Evolutionary conservation across 2,113 vertebrate species (phyloP).

Genomic region (Indicator indicator): DNA sequence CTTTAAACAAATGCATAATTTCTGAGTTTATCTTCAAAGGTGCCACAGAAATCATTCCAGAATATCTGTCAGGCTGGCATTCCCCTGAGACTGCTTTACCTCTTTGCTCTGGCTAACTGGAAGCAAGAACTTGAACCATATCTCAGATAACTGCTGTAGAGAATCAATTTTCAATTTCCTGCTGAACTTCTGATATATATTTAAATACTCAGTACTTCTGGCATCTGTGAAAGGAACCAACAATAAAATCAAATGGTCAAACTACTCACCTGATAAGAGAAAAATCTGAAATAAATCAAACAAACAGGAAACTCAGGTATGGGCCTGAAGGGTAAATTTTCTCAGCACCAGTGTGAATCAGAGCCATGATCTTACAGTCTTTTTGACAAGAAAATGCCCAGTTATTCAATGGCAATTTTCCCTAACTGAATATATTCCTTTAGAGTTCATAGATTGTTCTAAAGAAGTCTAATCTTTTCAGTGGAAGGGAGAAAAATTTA

Average conservation of each 20-base stretch:
- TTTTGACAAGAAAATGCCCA: neutral
- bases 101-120: constrained; percentile 36
- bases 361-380: neutral
- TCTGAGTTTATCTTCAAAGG: neutral
- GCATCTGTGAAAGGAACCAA: constrained; percentile 49
- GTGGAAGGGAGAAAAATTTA: neutral
- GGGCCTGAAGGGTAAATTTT: neutral
- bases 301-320: neutral
- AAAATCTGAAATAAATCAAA: constrained; percentile 27
- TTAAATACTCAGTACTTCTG: constrained; percentile 53
- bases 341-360: neutral
- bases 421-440: neutral
- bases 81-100: neutral
- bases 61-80: neutral
- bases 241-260: constrained; percentile 58
- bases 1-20: neutral
- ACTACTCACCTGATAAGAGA: constrained; percentile 7
- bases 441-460: neutral
- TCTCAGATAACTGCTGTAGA: constrained; percentile 54
- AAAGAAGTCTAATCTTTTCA: neutral
- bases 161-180: constrained; percentile 69
- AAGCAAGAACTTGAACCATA: constrained; percentile 36
- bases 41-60: neutral
- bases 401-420: neutral
- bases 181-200: constrained; percentile 50